phyloP scores from a whole-genome alignment of 2,888 invertebrate species.

The Cephonodes hylas region DNA sequence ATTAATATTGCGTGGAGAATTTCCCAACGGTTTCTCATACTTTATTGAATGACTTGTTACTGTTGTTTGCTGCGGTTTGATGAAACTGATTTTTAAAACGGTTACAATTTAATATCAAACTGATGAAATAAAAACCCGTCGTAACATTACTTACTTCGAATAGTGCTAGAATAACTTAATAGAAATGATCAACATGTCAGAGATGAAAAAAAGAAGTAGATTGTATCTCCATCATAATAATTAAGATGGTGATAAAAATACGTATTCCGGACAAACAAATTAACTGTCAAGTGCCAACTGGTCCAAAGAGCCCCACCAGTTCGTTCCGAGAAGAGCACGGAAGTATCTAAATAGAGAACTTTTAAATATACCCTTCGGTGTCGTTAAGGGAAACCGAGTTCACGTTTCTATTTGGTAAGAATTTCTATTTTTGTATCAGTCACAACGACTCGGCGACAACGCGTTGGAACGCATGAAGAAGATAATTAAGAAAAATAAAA shows the following conservation, averaged over 20 bases:
- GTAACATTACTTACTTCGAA: no score
- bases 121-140: no score
- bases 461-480: background rate
- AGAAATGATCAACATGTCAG: no score
- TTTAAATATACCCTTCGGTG: background rate
- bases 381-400: background rate
- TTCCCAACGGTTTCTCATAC: no score
- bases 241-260: background rate
- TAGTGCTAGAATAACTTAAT: no score
- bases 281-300: conserved; percentile 2
- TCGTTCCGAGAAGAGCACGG: background rate
- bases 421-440: background rate
- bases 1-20: no score
- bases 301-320: background rate
- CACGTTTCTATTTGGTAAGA: background rate
- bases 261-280: background rate
- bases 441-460: background rate
- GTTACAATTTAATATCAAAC: no score
- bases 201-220: no score
- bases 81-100: no score
- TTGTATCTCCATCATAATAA: background rate
- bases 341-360: background rate
- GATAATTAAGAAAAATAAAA: background rate
- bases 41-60: no score
- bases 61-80: no score